Base-by-base conservation (phyloP, 1,140 invertebrate genomes). In the Psilanteris sp. region DNA sequence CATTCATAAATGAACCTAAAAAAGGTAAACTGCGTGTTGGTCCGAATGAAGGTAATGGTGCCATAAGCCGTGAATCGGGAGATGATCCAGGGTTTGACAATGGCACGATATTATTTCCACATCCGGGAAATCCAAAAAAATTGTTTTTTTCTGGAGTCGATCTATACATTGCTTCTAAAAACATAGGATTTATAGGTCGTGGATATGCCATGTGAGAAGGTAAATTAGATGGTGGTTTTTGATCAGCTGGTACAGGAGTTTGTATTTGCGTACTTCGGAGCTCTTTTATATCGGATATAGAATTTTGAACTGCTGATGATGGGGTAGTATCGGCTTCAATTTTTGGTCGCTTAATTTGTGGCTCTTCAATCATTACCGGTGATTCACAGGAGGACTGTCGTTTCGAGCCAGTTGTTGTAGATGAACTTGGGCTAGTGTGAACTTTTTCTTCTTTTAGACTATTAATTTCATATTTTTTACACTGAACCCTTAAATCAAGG, bases 161-260 rank as follows among this genome's bases (percentile, higher is more conserved):
- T 16, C 92, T 89, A 67, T 94, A 94, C 88, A 94, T 91, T 0
- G 92, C 91, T 66, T 94, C 93, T 8, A 95, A 85, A 18, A 95
- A 88, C 86, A 94, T 91, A 0, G 94, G 94, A 79, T 95, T 93
- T 7, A 94, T 92, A 0, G 94, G 93, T 81, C 92, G 89, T 0
- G 94, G 93, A 71, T 94, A 95, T 0, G 93, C 93, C 90, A 95
- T 92, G n/a, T 91, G 90, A 8, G 90, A 91, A 16, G 77, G 84
- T 9, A 81, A 77, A 18, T 85, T 66, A 1, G 57, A 1, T 1
- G 67, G 6, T 27, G 13, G 6, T 62, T 59, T 48, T 43, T 66
- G 61, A 3, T 70, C 70, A 0, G 54, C 11, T 0, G 41, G 27
- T 3, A 59, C 16, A 27, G 32, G 10, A 5, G 36, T 57, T 37